Base-by-base conservation (phyloP, 2,113 vertebrate genomes). In the Psephotus haematonotus region DNA sequence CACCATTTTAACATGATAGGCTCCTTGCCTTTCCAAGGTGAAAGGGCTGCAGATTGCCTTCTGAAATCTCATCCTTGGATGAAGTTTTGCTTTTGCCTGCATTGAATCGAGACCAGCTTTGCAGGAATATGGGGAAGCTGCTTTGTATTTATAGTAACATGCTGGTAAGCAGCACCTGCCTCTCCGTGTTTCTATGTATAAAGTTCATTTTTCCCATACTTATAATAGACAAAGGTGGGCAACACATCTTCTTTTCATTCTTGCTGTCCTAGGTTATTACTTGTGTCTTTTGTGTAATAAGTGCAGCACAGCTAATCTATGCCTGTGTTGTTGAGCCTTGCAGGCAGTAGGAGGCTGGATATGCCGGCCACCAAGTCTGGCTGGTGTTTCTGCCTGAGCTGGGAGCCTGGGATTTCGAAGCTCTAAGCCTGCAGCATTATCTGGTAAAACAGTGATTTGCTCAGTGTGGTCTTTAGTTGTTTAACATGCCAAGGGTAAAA, bases 401-500 rank as follows among this genome's bases (percentile, higher is more conserved):
- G 62, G 33, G 44, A 82, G 37, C 72, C 18, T 78, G 62, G 19
- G 49, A 62, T 75, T 76, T n/a, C 2, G 16, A n/a, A 78, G 29
- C 72, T 81, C 4, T 41, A 90, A 83, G 63, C 47, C 49, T 50
- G 25, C 18, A 20, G 33, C 49, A 20, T 92, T 88, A 47, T 63
- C 53, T 69, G 35, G 18, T 70, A 59, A 88, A 94, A 76, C 10
- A n/a, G 29, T 55, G 69, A 49, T 89, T 88, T 91, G 67, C 67
- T 89, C 57, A 31, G 16, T 78, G 65, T 85, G 25, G 25, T 78
- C 79, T 86, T 94, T 46, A 87, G 82, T 90, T 95, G 77, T 96
- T 92, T 87, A 82, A 78, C 37, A 44, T 87, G 88, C 80, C 62
- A 62, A 76, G 69, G 78, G 71, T 67, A 43, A 92, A 72, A 92